phyloP scores from a whole-genome alignment of 2,797 vertebrate species.

The Amblyraja radiata region DNA sequence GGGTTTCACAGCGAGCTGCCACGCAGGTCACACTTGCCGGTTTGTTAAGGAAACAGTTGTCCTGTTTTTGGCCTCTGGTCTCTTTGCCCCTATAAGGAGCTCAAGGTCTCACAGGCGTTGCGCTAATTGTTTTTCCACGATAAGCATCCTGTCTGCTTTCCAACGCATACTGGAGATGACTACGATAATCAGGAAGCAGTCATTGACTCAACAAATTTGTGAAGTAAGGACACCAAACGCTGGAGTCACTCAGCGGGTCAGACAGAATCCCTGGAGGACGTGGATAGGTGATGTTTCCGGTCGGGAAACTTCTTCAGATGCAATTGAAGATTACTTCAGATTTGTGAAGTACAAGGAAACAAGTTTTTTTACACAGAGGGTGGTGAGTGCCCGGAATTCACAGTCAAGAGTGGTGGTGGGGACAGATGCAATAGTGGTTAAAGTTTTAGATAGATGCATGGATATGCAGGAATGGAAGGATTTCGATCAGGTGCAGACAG shows the following conservation, averaged over 20 bases:
- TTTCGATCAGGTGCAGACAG: too few relatives aligned
- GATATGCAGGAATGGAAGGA: too few relatives aligned
- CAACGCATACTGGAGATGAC: not conserved
- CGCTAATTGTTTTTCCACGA: constrained; percentile 27
- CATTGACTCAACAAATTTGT: constrained; percentile 11
- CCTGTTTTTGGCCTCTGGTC: constrained; percentile 16
- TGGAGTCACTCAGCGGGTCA: too few relatives aligned
- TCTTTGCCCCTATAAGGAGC: constrained; percentile 8
- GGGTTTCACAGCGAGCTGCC: constrained; percentile 3
- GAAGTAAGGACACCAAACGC: too few relatives aligned
- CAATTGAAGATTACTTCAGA: not conserved
- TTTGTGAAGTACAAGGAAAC: constrained; percentile 6
- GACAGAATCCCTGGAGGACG: too few relatives aligned
- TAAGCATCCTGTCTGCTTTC: not conserved
- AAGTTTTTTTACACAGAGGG: too few relatives aligned
- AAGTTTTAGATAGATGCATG: too few relatives aligned
- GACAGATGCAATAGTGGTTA: too few relatives aligned
- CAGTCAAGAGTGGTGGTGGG: too few relatives aligned
- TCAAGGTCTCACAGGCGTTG: not conserved
- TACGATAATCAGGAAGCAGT: not conserved
- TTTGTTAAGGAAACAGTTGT: constrained; percentile 33
- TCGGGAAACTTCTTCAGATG: too few relatives aligned
- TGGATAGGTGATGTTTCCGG: too few relatives aligned
- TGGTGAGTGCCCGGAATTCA: too few relatives aligned
- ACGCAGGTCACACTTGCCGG: not conserved